Evolutionary conservation across 2,113 vertebrate species (phyloP).

Genomic region (Brachypodius melanocephalos): DNA sequence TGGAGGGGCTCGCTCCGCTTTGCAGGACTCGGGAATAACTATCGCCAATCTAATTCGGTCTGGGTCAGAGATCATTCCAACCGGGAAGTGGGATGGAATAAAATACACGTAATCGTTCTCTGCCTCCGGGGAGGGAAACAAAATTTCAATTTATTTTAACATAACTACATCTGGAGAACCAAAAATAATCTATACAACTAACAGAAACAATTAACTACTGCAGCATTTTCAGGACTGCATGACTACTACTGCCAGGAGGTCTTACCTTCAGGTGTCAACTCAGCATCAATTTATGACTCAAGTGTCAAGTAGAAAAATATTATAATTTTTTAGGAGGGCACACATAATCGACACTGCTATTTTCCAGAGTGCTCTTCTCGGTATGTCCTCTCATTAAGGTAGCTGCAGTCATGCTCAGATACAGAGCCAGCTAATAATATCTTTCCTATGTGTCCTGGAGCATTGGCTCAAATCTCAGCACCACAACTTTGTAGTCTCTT

Average conservation of each 20-base stretch:
- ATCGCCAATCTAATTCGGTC: accelerated
- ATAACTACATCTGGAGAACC: neutral
- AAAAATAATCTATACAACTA: neutral
- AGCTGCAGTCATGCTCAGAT: neutral
- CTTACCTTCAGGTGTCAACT: neutral
- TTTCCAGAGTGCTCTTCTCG: neutral
- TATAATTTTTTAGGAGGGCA: neutral
- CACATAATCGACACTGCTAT: neutral
- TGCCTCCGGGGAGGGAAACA: neutral
- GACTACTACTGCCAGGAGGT: neutral
- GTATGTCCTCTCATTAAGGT: neutral
- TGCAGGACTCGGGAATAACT: neutral
- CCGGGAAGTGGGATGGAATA: neutral
- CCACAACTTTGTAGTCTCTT: neutral
- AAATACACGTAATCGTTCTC: neutral
- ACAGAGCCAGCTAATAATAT: neutral
- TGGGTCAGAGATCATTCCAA: neutral
- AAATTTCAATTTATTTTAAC: neutral
- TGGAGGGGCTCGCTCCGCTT: neutral
- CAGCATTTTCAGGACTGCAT: neutral
- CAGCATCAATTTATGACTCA: neutral
- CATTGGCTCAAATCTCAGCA: neutral
- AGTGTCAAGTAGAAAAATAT: neutral
- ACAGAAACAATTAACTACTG: neutral
- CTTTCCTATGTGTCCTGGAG: neutral